Percentiles rank a stretch among this genome's conserved stretches.
These are phyloP conservation scores for Rotaria magnacalcarata DNA, from an alignment of 2,888 invertebrate genomes.

Conservation along the genomic window DNA sequence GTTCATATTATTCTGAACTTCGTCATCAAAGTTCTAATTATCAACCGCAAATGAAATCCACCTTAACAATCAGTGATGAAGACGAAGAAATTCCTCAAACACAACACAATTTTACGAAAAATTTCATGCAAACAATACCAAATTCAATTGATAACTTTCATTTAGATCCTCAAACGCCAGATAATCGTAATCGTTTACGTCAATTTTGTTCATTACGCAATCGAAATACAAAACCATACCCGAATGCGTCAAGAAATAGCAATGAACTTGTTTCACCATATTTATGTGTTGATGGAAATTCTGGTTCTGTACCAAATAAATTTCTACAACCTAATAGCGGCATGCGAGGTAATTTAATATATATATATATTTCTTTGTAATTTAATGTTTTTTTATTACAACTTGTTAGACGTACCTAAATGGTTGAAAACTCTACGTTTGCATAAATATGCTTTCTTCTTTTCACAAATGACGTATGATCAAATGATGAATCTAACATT, in stretches of 20 bases:
- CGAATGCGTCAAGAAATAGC: not conserved
- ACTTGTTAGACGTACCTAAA: constrained; percentile 64
- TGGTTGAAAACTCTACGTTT: constrained; percentile 90
- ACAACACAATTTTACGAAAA: not conserved
- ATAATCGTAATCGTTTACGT: not conserved
- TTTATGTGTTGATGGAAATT: not conserved
- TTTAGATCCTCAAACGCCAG: not conserved
- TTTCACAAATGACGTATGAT: constrained; percentile 82
- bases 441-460: constrained; percentile 90
- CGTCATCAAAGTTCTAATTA: constrained; percentile 1
- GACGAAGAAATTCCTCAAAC: not conserved
- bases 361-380: no score
- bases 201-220: constrained; percentile 2
- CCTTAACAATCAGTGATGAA: not conserved
- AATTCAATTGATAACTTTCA: not conserved
- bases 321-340: constrained; percentile 21
- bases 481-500: constrained; percentile 87
- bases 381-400: no score
- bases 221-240: not conserved
- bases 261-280: not conserved
- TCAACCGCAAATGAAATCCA: not conserved
- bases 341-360: not conserved
- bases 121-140: not conserved
- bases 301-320: not conserved
- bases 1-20: constrained; percentile 1